Evolutionary conservation across 2,888 invertebrate genomes (phyloP).

Genomic region (Microctonus aethiopoides): DNA sequence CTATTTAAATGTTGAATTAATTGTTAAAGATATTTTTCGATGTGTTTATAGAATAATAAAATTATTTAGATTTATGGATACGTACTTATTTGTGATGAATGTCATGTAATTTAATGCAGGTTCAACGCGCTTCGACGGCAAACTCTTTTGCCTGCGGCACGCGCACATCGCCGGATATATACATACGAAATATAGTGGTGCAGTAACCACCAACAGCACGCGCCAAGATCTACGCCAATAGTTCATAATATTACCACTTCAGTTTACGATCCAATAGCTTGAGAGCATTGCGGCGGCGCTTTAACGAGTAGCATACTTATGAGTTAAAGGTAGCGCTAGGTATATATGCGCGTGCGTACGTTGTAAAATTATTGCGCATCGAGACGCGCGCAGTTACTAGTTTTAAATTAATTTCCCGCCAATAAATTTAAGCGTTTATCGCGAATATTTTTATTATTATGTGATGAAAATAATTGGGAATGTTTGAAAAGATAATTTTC

Average conservation of each 20-base stretch:
- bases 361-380: background rate
- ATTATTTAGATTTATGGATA: background rate
- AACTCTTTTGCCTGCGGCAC: background rate
- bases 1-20: background rate
- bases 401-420: constrained; percentile 3
- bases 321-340: background rate
- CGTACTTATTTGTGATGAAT: background rate
- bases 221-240: constrained; percentile 19
- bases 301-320: background rate
- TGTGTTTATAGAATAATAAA: background rate
- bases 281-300: constrained; percentile 10
- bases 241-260: constrained; percentile 11
- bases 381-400: background rate
- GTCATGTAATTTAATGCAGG: background rate
- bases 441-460: background rate
- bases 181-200: background rate
- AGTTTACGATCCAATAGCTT: background rate
- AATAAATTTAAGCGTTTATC: background rate
- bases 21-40: background rate
- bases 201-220: background rate
- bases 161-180: background rate
- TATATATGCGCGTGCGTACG: background rate
- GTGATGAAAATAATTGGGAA: background rate
- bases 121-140: background rate
- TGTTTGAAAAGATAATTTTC: background rate